Base-by-base conservation (phyloP, 2,113 vertebrate genomes). In the Barnardius zonarius region DNA sequence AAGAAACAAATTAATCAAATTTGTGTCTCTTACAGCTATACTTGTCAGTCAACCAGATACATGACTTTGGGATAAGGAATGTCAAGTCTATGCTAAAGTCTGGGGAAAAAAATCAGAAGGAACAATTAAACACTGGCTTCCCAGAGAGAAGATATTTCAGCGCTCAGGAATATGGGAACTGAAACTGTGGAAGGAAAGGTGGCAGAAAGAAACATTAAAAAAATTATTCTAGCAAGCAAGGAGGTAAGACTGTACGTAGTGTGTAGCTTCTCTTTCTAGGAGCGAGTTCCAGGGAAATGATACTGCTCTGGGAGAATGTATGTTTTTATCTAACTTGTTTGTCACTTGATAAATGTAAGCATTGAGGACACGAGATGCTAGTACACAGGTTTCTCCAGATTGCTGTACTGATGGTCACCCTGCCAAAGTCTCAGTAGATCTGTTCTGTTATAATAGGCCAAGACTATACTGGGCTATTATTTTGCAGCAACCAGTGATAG, bases 31-130 rank as follows among this genome's bases (percentile, higher is more conserved):
- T 69, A 54, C 7, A 87, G 37, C 51, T 73, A 62, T 6, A 83
- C 35, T 66, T 13, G 7, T 63, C 63, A 81, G 22, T 72, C 74
- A 94, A 13, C 52, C 76, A 90, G 63, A 94, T 78, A 90, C 9
- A 30, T n/a, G 63, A 85, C 48, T 89, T 86, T 24, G 83, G 63
- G 24, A 81, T 61, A 96, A 96, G 74, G 59, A 90, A 91, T 78
- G 77, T 66, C 59, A 95, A 94, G 16, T 27, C 48, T 54, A 63
- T 67, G 68, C 39, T 90, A 69, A 83, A 80, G 35, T 55, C 83
- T 39, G 28, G 23, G 74, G 70, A 72, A 70, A 57, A 88, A 82
- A 80, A 67, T 31, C 59, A 62, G 64, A 85, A 81, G 27, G 41
- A 69, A 89, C 96, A 95, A 94, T 54, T 17, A 57, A 87, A 87